Base-by-base conservation (phyloP, 1,140 invertebrate genomes). In the Mya arenaria region DNA sequence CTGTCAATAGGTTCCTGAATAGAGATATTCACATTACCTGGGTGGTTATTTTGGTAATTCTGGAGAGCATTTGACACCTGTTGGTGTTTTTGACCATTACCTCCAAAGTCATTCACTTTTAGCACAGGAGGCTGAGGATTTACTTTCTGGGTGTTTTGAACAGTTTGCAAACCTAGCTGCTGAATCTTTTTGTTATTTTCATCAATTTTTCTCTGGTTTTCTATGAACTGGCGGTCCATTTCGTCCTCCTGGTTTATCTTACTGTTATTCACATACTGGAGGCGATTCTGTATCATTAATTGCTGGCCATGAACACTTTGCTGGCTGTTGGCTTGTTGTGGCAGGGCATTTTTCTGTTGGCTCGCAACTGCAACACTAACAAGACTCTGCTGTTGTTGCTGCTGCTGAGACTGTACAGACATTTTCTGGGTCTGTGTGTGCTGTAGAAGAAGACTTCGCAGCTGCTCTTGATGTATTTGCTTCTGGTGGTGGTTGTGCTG, bases 121-220 rank as follows among this genome's bases (percentile, higher is more conserved):
- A 72, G 56, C 69, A 72, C 48, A 72, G 41, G 4, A 19, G 58
- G 28, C 32, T 72, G 69, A 6, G 19, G 4, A 56, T n/a, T 56
- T 23, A 23, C n/a, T 23, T 28, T 56, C 6, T 5, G 4, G 55
- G 5, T 28, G 5, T 56, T 28, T 23, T 28, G n/a, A 8, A 56
- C 55, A 19, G 48, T 30, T 0, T 48, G 69, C 10, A 56, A 39
- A 2, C 69, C 69, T 15, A 34, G 32, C 15, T n/a, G 37, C 13
- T 25, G 32, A n/a, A 72, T 32, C 58, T 52, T 52, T 37, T 36
- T 36, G 23, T 72, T 58, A 72, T 72, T 72, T 36, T 56, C 48
- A n/a, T 72, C 69, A 23, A 72, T 72, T 41, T 68, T 41, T 44
- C 48, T 15, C 32, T 44, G 65, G 8, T 36, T 68, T 23, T 44